Percentiles rank a stretch among this genome's conserved stretches.
Conservation (phyloP, 2,888 invertebrate genomes). For the Drosophila ezoana region DNA sequence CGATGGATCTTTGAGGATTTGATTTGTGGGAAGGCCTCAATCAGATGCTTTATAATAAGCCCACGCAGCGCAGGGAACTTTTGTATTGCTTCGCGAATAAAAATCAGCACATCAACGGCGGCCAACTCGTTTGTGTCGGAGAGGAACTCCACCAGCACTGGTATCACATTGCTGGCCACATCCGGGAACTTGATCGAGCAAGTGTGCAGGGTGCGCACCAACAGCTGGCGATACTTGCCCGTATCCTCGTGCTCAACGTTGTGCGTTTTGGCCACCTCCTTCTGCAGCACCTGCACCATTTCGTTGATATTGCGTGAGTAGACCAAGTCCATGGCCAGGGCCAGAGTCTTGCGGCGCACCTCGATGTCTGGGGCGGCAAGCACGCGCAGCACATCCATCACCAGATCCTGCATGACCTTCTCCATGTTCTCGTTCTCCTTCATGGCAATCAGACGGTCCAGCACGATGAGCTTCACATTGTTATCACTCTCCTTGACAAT, state of each 20-base stretch:
- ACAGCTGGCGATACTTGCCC: constrained; percentile 96
- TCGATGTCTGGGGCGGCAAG: constrained; percentile 97
- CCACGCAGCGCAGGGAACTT: constrained; percentile 93
- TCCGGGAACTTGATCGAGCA: constrained; percentile 98
- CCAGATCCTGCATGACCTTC: constrained; percentile 92
- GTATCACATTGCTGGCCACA: constrained; percentile 96
- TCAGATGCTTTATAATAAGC: constrained; percentile 91
- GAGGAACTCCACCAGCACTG: constrained; percentile 96
- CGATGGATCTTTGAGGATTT: constrained; percentile 96
- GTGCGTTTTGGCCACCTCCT: constrained; percentile 95
- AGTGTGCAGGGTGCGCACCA: constrained; percentile 97
- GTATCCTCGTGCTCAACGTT: constrained; percentile 97
- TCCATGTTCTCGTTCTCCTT: constrained; percentile 93
- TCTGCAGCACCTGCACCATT: constrained; percentile 96
- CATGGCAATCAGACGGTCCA: constrained; percentile 96
- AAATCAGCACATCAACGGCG: constrained; percentile 96
- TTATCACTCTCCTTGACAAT: constrained; percentile 99
- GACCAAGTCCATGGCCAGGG: constrained; percentile 95
- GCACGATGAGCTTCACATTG: constrained; percentile 99
- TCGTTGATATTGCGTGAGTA: constrained; percentile 97
- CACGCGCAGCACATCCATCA: constrained; percentile 99
- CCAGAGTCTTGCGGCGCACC: constrained; percentile 94
- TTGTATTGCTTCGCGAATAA: constrained; percentile 98
- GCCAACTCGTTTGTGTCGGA: constrained; percentile 95
- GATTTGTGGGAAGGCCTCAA: constrained; percentile 93